Base-by-base conservation (phyloP, 2,888 invertebrate genomes). In the Microplitis deprimator region DNA sequence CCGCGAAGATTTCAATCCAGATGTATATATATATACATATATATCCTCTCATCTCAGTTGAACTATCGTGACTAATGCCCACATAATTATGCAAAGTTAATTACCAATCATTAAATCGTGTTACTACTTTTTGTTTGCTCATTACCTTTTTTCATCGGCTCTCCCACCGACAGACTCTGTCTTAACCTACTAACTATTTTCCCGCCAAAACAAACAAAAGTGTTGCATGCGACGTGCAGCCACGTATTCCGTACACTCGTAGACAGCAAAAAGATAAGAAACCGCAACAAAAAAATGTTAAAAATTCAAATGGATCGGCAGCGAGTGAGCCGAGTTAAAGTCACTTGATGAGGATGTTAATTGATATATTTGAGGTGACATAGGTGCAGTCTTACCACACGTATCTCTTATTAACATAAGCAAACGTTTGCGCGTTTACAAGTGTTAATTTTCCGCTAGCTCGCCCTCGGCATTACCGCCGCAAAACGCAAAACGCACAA, bases 281-380 rank as follows among this genome's bases (percentile, higher is more conserved):
- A 8, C 10, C 17, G 76, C 8, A 38, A 29, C 40, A 17, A 50
- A 62, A 74, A 62, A 29, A 40, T 74, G 38, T 39, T 29, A 73
- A 41, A 59, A 41, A 75, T 73, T 71, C 40, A 38, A 73, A 76
- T 69, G 62, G 60, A 65, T 73, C 73, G 59, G 62, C 69, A 69
- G 61, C 50, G 67, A 61, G 67, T 67, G 60, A 41, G 68, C 17
- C 62, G 80, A 29, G 29, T 29, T 29, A 29, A 50, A 50, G 50
- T 50, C 50, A 50, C 85, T 88, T 88, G 86, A 88, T 88, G 88
- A 87, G 87, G 87, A 88, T 87, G 88, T 88, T 88, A 88, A 88
- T 88, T 88, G 87, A 88, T 88, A 88, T 88, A 88, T 88, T 88
- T 86, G 88, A 84, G 83, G 83, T 82, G 84, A 83, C 84, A 80